Conservation (phyloP, 2,888 invertebrate species). For the Spodoptera exigua region DNA sequence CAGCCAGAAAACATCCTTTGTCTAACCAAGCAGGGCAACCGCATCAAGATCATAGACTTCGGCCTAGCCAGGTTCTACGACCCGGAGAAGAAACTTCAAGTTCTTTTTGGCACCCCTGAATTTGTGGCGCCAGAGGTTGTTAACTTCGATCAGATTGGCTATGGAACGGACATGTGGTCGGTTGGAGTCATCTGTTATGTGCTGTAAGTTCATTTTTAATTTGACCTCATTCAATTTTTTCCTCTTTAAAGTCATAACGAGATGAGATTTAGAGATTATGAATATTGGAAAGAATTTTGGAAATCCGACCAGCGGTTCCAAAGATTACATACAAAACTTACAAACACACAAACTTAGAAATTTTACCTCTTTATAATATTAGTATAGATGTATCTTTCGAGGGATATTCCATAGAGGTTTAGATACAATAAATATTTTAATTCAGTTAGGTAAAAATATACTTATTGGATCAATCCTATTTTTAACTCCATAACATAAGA, state of each 20-base stretch:
- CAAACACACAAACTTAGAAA: too few relatives aligned
- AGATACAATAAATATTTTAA: too few relatives aligned
- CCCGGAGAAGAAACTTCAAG: conserved; percentile 97
- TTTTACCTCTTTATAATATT: too few relatives aligned
- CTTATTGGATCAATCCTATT: not conserved
- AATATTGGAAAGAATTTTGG: too few relatives aligned
- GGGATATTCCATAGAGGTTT: too few relatives aligned
- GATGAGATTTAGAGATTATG: too few relatives aligned
- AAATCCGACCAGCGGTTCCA: too few relatives aligned
- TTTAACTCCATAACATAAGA: not conserved
- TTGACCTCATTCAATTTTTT: too few relatives aligned
- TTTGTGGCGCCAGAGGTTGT: conserved; percentile 99
- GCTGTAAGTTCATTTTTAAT: conserved; percentile 92
- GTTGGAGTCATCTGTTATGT: conserved; percentile 99
- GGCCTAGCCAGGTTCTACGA: conserved; percentile 98
- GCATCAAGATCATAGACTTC: conserved; percentile 99
- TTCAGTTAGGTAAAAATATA: too few relatives aligned
- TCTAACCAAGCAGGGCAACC: conserved; percentile 98
- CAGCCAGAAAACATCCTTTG: conserved; percentile 99
- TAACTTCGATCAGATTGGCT: conserved; percentile 98
- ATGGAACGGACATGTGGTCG: conserved; percentile 99
- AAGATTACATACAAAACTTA: too few relatives aligned
- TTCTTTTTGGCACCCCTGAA: conserved; percentile 99
- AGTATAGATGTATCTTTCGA: too few relatives aligned
- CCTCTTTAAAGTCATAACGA: too few relatives aligned